A percentile compares a stretch with the other conserved stretches of the same genome.
Evolutionary conservation across 2,113 vertebrate genomes (phyloP).

Genomic region (Hippocampus barbouri): DNA sequence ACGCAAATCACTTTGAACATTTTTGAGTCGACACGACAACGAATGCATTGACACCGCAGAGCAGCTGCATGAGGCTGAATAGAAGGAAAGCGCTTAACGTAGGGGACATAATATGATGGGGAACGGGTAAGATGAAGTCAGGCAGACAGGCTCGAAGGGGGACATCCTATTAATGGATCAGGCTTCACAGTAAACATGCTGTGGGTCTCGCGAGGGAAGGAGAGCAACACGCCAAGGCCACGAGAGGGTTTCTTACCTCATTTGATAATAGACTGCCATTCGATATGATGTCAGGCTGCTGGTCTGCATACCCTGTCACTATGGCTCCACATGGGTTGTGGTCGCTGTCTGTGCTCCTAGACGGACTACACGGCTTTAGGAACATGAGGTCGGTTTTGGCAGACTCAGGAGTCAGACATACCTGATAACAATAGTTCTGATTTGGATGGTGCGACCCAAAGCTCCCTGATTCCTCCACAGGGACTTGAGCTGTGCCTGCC

Average conservation of each 20-base stretch:
- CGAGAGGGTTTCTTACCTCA: conserved; percentile 80
- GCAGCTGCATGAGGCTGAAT: background rate
- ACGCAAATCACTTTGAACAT: too few species aligned
- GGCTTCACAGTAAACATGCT: conserved; percentile 16
- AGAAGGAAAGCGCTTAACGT: background rate
- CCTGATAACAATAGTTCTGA: conserved; percentile 98
- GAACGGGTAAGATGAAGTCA: background rate
- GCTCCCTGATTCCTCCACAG: conserved; percentile 84
- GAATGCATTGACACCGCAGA: background rate
- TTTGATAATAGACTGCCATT: conserved; percentile 93
- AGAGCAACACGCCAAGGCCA: conserved; percentile 13
- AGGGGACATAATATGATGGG: background rate
- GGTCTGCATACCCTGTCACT: conserved; percentile 88
- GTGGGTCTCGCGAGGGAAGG: background rate
- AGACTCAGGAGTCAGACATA: conserved; percentile 96
- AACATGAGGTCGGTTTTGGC: conserved; percentile 99
- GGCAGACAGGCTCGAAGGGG: conserved; percentile 3
- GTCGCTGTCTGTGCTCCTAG: conserved; percentile 86
- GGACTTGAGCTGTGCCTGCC: conserved; percentile 77
- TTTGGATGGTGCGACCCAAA: conserved; percentile 90
- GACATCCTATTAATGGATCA: background rate
- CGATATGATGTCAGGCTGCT: conserved; percentile 97
- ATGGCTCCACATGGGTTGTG: conserved; percentile 91
- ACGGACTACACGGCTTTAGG: conserved; percentile 92
- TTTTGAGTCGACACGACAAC: background rate